Percentiles rank a stretch among this genome's conserved stretches.
Evolutionary conservation across 2,113 vertebrate species (phyloP).

Genomic region (Actenoides lindsayi): DNA sequence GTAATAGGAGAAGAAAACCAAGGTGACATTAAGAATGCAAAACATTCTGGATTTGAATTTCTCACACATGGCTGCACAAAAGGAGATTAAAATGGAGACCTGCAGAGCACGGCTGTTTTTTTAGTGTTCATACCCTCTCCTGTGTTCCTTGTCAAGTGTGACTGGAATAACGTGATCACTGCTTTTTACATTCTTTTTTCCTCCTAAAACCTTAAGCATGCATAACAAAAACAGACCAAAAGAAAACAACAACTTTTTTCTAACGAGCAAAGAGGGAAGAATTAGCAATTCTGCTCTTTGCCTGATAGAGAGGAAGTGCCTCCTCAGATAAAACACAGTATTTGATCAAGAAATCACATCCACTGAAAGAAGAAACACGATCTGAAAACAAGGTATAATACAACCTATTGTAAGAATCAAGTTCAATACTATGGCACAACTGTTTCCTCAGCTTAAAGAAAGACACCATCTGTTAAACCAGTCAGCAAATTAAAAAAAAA

Average conservation of each 20-base stretch:
- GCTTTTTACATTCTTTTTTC: neutral
- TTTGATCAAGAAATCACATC: neutral
- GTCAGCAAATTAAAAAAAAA: neutral
- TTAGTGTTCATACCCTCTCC: neutral
- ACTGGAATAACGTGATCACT: neutral
- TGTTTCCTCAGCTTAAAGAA: conserved; percentile 24
- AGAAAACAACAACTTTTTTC: neutral
- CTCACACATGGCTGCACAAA: conserved; percentile 12
- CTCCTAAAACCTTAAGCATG: neutral
- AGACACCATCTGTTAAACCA: neutral
- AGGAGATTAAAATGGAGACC: neutral
- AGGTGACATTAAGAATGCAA: neutral
- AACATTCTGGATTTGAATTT: neutral
- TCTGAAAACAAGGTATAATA: neutral
- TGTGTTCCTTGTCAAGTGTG: neutral
- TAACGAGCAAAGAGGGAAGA: neutral
- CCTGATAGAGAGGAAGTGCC: neutral
- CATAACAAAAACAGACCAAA: neutral
- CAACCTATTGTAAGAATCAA: neutral
- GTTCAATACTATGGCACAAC: neutral
- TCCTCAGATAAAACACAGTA: neutral
- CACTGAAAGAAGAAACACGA: conserved; percentile 15
- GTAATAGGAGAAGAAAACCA: neutral
- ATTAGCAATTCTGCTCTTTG: neutral
- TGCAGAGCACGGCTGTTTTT: neutral